phyloP scores from a whole-genome alignment of 2,888 invertebrate species.

The Rotaria macrura region DNA sequence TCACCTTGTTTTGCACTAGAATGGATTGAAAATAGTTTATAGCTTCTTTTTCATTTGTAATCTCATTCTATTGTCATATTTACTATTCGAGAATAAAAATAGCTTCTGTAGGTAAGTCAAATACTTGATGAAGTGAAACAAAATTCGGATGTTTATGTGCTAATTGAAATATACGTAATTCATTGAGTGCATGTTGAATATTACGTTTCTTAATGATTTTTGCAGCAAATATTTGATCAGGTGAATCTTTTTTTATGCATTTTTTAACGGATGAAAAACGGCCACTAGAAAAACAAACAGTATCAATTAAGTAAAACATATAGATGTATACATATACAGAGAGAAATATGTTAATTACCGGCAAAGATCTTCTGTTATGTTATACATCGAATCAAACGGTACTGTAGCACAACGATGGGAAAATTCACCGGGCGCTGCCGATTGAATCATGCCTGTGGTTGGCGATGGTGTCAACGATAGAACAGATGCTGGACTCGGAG shows the following conservation, averaged over 20 bases:
- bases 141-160: neutral
- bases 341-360: neutral
- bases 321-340: neutral
- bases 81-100: conserved; percentile 5
- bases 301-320: too few species aligned
- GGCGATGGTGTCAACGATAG: neutral
- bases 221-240: conserved; percentile 70
- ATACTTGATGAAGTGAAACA: neutral
- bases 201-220: conserved; percentile 74
- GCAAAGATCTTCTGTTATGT: neutral
- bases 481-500: neutral
- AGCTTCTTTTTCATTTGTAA: too few species aligned
- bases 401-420: conserved; percentile 4
- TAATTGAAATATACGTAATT: conserved; percentile 5
- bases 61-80: neutral
- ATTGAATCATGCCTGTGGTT: conserved; percentile 17
- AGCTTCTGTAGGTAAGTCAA: neutral
- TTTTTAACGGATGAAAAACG: conserved; percentile 9
- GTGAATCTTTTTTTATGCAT: conserved; percentile 61
- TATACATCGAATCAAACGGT: neutral
- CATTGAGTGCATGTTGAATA: conserved; percentile 9
- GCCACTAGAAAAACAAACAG: neutral
- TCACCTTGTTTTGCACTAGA: conserved; percentile 13
- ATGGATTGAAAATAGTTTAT: too few species aligned
- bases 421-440: conserved; percentile 5